Percentiles rank a stretch among this genome's conserved stretches.
Conservation (phyloP, 2,113 vertebrate species). For the Scalopus aquaticus region DNA sequence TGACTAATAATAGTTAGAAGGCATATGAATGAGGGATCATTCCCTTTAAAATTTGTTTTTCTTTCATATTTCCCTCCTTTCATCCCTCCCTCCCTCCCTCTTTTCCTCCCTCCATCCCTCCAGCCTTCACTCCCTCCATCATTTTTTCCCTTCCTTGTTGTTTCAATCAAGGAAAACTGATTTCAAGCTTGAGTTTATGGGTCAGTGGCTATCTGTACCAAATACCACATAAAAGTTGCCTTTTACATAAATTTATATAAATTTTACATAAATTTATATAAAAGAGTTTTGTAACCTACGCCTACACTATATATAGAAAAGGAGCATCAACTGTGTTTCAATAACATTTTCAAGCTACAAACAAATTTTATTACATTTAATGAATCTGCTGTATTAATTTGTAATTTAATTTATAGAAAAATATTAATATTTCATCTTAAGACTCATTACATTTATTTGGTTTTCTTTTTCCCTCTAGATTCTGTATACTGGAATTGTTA, state of each 20-base stretch:
- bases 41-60: not conserved
- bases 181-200: slow-evolving; percentile 20
- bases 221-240: not conserved
- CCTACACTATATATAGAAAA: not conserved
- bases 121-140: not conserved
- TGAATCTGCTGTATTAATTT: slow-evolving; percentile 10
- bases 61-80: not conserved
- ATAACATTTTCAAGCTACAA: slow-evolving; percentile 28
- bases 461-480: slow-evolving; percentile 83
- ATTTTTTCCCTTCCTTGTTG: not conserved
- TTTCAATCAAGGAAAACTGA: slow-evolving; percentile 8
- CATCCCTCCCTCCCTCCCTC: not conserved
- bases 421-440: not conserved
- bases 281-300: not conserved
- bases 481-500: slow-evolving; percentile 96
- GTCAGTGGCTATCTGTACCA: not conserved
- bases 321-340: not conserved
- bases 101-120: not conserved
- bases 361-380: slow-evolving; percentile 19
- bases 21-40: not conserved
- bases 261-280: not conserved
- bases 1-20: not conserved
- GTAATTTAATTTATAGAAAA: slow-evolving; percentile 7
- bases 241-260: not conserved
- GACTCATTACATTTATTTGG: slow-evolving; percentile 36